Evolutionary conservation across 2,113 vertebrate genomes (phyloP), one percentile per base, ranked within the genome.

Genomic region (Coregonus clupeaformis): DNA sequence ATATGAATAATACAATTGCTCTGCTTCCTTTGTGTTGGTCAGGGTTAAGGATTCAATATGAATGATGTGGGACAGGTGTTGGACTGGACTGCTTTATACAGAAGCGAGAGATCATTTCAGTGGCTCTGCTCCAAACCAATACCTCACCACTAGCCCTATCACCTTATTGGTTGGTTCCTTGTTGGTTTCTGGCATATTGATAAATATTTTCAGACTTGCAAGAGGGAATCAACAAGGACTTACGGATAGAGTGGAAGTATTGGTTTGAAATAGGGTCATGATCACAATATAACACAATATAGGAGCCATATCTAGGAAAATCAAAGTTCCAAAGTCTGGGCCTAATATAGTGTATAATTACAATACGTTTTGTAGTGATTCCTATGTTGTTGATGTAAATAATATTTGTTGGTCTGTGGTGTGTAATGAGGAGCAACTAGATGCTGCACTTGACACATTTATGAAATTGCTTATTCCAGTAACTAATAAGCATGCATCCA

Each of bases 1-100:
- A 24, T 47, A 83, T 78, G 73, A 70, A 36, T 69, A 62, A 64
- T 73, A 68, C 68, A 45, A 47, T 68, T 45, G 67, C 5, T 45
- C n/a, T 14, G 36, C 36, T 18, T 42, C 6, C 3, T 7, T 13
- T 45, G 36, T 11, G 36, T 45, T 45, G 13, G 12, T 6, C 66
- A 68, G 30, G 32, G 32, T 22, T 7, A 47, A n/a, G 6, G 67
- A 42, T 45, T 13, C 6, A 45, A 13, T 68, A 18, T 22, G 20
- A 45, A 45, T 18, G 63, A 65, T 65, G 18, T 66, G 29, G 29
- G 64, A 18, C 64, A 66, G 64, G 64, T 66, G 64, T 66, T 66
- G 64, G 64, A 32, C 63, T 27, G 27, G 13, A 27, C 64, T 6
- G 29, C 16, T 32, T 30, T 6, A 32, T 3, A 32, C 4, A 16